phyloP scores from a whole-genome alignment of 2,888 invertebrate species.

The Helleia helle region DNA sequence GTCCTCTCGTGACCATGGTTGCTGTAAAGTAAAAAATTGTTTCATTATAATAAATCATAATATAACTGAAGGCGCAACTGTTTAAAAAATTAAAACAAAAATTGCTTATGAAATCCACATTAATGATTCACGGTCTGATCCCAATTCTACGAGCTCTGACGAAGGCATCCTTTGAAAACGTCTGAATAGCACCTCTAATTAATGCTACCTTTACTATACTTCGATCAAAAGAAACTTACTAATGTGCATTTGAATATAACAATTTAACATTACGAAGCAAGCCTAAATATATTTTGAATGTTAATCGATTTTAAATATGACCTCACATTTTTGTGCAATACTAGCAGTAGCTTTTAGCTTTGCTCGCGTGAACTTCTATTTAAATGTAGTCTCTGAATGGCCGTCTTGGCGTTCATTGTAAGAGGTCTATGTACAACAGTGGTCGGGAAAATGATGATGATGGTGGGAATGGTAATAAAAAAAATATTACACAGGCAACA shows the following conservation, averaged over 20 bases:
- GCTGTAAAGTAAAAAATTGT: too few relatives aligned
- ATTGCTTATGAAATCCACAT: constrained; percentile 4
- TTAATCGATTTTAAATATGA: constrained; percentile 1
- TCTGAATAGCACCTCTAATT: constrained; percentile 56
- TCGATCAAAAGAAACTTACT: constrained; percentile 61
- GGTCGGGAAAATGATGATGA: not conserved
- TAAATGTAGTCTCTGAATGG: too few relatives aligned
- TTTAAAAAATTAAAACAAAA: too few relatives aligned
- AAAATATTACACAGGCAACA: too few relatives aligned
- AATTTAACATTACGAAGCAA: constrained; percentile 20
- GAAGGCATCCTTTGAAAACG: constrained; percentile 33
- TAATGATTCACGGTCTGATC: not conserved
- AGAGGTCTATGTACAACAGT: not conserved
- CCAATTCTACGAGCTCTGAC: constrained; percentile 7
- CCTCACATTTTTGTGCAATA: not conserved
- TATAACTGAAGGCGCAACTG: too few relatives aligned
- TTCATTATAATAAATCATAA: too few relatives aligned
- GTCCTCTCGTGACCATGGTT: too few relatives aligned
- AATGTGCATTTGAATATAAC: constrained; percentile 62
- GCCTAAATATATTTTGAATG: constrained; percentile 1
- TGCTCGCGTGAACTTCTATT: not conserved
- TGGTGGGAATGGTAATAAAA: too few relatives aligned
- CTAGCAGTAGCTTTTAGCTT: not conserved
- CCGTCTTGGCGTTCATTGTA: too few relatives aligned
- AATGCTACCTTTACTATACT: constrained; percentile 49